Evolutionary conservation across 2,888 invertebrate species (phyloP).

Genomic region (Creontiades dilutus): DNA sequence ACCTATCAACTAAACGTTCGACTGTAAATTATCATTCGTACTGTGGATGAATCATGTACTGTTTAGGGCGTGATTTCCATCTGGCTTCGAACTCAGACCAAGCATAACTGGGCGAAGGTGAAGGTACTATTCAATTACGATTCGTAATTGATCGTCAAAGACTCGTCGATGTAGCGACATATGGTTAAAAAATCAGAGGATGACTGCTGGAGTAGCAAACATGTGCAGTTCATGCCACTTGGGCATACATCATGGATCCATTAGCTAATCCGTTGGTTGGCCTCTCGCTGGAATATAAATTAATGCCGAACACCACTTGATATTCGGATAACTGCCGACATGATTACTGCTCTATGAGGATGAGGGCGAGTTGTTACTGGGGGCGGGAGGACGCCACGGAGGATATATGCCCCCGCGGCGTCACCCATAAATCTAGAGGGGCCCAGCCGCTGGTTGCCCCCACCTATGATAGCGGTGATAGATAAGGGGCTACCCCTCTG

Average conservation of each 20-base stretch:
- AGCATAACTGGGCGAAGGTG: too few species aligned
- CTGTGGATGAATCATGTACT: too few species aligned
- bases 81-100: too few species aligned
- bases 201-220: background rate
- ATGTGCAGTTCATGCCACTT: background rate
- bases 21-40: too few species aligned
- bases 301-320: conserved; percentile 22
- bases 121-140: too few species aligned
- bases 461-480: conserved; percentile 21
- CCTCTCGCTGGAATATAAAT: conserved; percentile 1
- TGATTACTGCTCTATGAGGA: background rate
- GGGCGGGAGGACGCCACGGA: background rate
- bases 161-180: background rate
- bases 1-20: too few species aligned
- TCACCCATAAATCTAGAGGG: conserved; percentile 23
- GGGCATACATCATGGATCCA: background rate
- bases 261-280: conserved; percentile 39
- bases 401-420: background rate
- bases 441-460: conserved; percentile 1
- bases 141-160: too few species aligned
- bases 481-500: background rate
- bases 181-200: background rate
- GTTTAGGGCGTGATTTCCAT: too few species aligned
- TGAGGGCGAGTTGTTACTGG: conserved; percentile 1
- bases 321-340: conserved; percentile 35